Evolutionary conservation across 2,113 vertebrate species (phyloP).

Genomic region (Chaenogobius annularis): DNA sequence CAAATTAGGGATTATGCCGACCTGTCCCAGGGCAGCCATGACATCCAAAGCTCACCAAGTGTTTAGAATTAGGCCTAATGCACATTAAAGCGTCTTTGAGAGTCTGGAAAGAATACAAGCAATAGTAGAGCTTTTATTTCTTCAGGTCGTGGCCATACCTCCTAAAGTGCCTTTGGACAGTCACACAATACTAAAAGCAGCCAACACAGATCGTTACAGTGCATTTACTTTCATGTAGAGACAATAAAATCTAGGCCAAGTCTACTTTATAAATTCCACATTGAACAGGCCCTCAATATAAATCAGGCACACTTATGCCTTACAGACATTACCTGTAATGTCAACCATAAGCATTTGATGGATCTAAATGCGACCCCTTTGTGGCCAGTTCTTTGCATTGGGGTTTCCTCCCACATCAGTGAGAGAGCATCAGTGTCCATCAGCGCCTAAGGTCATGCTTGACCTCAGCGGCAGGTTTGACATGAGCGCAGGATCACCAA

Average conservation of each 20-base stretch:
- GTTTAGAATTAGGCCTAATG: background rate
- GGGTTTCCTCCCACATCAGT: background rate
- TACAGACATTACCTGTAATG: background rate
- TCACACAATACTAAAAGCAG: background rate
- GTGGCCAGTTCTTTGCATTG: background rate
- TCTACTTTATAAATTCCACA: background rate
- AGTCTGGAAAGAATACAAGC: background rate
- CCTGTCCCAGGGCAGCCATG: too few species aligned
- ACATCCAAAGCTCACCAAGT: background rate
- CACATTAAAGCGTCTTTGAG: background rate
- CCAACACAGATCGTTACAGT: background rate
- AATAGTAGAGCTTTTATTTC: background rate
- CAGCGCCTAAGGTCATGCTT: background rate
- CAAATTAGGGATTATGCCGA: too few species aligned
- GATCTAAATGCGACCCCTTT: background rate
- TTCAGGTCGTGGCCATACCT: background rate
- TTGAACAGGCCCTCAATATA: too few species aligned
- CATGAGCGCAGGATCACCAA: background rate
- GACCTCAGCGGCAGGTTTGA: slow-evolving; percentile 9
- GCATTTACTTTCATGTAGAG: background rate
- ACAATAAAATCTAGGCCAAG: background rate
- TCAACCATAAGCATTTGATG: background rate
- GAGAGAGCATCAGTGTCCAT: background rate
- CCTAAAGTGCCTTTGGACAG: too few species aligned
- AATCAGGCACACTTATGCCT: too few species aligned